Evolutionary conservation across 2,113 vertebrate species (phyloP), one percentile per base, ranked within the genome.

Genomic region (Etheostoma cragini): DNA sequence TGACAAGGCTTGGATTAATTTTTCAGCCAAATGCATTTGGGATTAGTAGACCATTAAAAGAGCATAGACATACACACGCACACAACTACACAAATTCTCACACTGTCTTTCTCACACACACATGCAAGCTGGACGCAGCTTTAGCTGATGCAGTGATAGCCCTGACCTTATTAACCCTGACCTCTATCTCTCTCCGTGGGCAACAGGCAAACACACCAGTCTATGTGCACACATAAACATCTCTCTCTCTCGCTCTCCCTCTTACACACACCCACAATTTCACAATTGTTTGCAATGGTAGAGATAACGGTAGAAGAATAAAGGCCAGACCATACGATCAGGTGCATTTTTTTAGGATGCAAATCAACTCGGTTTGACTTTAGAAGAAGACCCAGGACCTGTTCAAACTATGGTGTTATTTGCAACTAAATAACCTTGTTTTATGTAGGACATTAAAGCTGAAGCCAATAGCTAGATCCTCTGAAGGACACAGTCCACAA

Each of bases 31-130:
- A 92, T 93, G 93, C 89, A 88, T 91, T 91, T 85, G 86, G 92
- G 92, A 95, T 95, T 94, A 95, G 90, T 74, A 63, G 83, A 86
- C 92, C 94, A 94, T 91, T 94, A 94, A 94, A 93, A 91, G 93
- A 78, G 86, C 90, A 92, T 69, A 86, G 52, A 74, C 76, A 89
- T 56, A 52, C 46, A 49, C 71, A 76, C 42, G 70, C 56, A 38
- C 65, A 79, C 60, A 66, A 7, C n/a, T 24, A 53, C 67, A 58
- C 49, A 38, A 19, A 71, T 21, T 26, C 72, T 74, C 70, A 65
- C 52, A 73, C 82, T 26, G 3, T 63, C 14, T 63, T n/a, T 46
- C 76, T 38, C 58, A 57, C 73, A 74, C 77, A 62, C 68, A 24
- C n/a, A 63, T 21, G 38, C 82, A 89, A 49, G 62, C 76, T 68